These are phyloP conservation scores for Parapsyche elsis DNA, from an alignment of 1,140 invertebrate genomes.

Conservation along the genomic window DNA sequence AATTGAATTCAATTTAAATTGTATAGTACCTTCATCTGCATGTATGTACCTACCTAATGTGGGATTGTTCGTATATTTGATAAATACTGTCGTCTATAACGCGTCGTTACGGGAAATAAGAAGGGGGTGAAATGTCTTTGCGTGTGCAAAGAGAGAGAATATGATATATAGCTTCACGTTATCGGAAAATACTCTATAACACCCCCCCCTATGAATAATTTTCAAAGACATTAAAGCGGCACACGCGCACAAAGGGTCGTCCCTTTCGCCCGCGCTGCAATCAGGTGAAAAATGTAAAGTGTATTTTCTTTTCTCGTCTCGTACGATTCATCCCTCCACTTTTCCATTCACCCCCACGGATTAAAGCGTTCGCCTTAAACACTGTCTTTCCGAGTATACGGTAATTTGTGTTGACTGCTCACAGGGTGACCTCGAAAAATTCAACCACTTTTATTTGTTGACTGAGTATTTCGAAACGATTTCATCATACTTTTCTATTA, in stretches of 20 bases:
- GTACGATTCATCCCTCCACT: not conserved
- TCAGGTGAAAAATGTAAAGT: constrained; percentile 37
- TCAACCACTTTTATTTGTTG: too few relatives aligned
- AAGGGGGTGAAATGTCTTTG: constrained; percentile 2
- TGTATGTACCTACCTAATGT: not conserved
- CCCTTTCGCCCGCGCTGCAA: constrained; percentile 38
- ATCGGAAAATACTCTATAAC: constrained; percentile 37
- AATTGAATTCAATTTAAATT: too few relatives aligned
- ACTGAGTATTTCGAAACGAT: too few relatives aligned
- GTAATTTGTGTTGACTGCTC: constrained; percentile 23
- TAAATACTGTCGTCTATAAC: too few relatives aligned
- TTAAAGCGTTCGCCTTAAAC: constrained; percentile 48
- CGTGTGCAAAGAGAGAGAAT: not conserved
- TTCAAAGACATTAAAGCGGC: constrained; percentile 1
- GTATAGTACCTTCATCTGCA: not conserved
- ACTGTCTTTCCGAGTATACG: constrained; percentile 27
- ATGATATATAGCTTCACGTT: constrained; percentile 21
- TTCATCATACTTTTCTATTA: too few relatives aligned
- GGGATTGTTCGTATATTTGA: too few relatives aligned
- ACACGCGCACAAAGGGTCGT: not conserved
- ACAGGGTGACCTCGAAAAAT: constrained; percentile 5
- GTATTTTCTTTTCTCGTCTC: constrained; percentile 35
- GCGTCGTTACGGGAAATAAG: not conserved
- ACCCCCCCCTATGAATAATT: constrained; percentile 34
- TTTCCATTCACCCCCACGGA: constrained; percentile 33